phyloP scores from a whole-genome alignment of 2,888 invertebrate species.

The Callinectes sapidus region DNA sequence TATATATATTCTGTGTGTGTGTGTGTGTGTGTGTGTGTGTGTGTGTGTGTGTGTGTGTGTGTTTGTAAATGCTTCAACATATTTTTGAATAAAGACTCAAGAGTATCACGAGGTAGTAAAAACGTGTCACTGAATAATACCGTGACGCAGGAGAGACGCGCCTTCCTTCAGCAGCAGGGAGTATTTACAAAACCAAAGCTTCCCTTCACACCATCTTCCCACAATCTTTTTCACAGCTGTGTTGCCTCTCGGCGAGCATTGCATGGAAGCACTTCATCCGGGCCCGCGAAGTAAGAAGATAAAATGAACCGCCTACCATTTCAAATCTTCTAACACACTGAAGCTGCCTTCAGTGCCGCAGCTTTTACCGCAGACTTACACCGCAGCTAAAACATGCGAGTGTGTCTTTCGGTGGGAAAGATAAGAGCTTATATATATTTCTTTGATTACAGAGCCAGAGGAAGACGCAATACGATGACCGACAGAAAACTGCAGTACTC shows the following conservation, averaged over 20 bases:
- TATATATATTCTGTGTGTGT: neutral
- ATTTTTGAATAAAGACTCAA: neutral
- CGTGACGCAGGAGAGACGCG: neutral
- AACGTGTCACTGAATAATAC: neutral
- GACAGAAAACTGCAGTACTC: neutral
- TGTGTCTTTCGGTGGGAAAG: neutral
- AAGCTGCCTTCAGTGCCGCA: neutral
- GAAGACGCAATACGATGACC: neutral
- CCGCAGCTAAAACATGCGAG: neutral
- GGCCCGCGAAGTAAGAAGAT: neutral
- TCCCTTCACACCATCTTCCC: neutral
- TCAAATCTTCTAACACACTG: constrained; percentile 8
- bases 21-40: no score
- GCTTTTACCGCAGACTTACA: neutral
- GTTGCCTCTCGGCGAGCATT: neutral
- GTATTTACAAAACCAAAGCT: neutral
- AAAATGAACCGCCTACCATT: constrained; percentile 16
- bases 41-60: constrained; percentile 14
- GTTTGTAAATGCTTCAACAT: neutral
- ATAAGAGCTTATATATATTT: neutral
- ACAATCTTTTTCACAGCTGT: neutral
- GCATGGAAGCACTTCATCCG: neutral
- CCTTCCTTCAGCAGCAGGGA: neutral
- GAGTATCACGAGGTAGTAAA: neutral
- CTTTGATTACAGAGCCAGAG: neutral